Conservation (phyloP, 2,113 vertebrate species). For the human (Homo sapiens) region GRCh38 chr6:165588001-165588500, state of each 20-base stretch:
- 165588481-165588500: too few relatives aligned
- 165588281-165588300: too few relatives aligned
- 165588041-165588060: not conserved
- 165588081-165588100: not conserved
- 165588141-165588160: not conserved
- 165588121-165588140: not conserved
- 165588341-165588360: too few relatives aligned
- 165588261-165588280: not conserved
- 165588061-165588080: not conserved
- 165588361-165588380: too few relatives aligned
- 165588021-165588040: not conserved
- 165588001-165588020: not conserved
- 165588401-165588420: too few relatives aligned
- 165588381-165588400: too few relatives aligned
- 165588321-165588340: too few relatives aligned
- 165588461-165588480: too few relatives aligned
- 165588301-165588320: too few relatives aligned
- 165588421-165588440: too few relatives aligned
- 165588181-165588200: not conserved
- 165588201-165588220: not conserved
- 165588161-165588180: not conserved
- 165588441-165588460: too few relatives aligned
- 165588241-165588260: not conserved
- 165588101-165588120: not conserved
- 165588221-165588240: not conserved